Evolutionary conservation across 53 echinoderm and acorn worm genomes (phyloP).

Genomic region (Echinarachnius parma): DNA sequence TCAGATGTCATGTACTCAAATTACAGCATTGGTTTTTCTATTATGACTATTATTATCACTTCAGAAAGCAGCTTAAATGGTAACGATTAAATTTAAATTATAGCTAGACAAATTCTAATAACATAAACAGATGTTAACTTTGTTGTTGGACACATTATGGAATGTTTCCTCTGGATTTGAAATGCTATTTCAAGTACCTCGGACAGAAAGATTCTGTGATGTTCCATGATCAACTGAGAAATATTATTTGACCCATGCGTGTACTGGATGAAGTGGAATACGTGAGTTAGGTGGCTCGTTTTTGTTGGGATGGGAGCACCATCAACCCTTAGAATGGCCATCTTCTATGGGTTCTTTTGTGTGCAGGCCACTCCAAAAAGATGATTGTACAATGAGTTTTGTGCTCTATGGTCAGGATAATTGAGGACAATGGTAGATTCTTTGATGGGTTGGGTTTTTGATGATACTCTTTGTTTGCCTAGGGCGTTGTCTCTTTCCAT

Average conservation of each 20-base stretch:
- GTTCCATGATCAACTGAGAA: too few relatives aligned
- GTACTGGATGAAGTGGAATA: constrained; percentile 16
- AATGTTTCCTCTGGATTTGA: too few relatives aligned
- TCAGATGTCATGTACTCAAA: too few relatives aligned
- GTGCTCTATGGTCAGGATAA: neutral
- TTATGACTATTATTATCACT: neutral
- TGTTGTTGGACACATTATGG: too few relatives aligned
- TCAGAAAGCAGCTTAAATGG: neutral
- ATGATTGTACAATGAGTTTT: neutral
- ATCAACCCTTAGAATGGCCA: constrained; percentile 1
- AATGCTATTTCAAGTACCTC: too few relatives aligned
- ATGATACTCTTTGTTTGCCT: neutral
- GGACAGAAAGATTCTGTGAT: too few relatives aligned
- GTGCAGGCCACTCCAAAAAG: constrained; percentile 27
- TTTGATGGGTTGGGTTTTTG: constrained; percentile 11
- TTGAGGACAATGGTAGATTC: constrained; percentile 5
- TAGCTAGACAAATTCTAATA: neutral
- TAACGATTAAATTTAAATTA: constrained; percentile 2
- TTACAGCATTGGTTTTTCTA: too few relatives aligned
- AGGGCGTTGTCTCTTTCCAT: neutral
- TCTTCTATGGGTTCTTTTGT: neutral
- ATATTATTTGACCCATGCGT: too few relatives aligned
- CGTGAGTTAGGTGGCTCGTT: neutral
- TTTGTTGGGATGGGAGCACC: neutral
- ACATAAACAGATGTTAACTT: too few relatives aligned